These are phyloP conservation scores for Platynereis dumerilii DNA, from an alignment of 2,888 invertebrate genomes.

Conservation along the genomic window DNA sequence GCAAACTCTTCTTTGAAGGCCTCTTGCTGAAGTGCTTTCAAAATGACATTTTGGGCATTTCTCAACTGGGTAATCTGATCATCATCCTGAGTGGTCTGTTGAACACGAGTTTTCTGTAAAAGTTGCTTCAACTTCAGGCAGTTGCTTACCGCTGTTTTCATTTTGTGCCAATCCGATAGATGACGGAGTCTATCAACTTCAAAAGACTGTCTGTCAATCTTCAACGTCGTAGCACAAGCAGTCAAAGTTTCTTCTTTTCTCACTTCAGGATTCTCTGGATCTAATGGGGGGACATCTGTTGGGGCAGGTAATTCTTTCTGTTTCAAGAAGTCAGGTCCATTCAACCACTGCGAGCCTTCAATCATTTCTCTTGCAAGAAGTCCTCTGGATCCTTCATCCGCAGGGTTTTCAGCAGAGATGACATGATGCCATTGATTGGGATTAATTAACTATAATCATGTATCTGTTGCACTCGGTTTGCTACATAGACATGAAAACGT, in stretches of 20 bases:
- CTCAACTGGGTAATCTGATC: too few species aligned
- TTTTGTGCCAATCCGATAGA: too few species aligned
- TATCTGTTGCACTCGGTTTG: constrained; percentile 42
- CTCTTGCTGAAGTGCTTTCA: constrained; percentile 12
- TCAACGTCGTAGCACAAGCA: too few species aligned
- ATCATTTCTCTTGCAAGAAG: constrained; percentile 27
- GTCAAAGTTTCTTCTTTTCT: background rate
- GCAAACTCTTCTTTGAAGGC: constrained; percentile 14
- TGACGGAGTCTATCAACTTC: too few species aligned
- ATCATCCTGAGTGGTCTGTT: too few species aligned
- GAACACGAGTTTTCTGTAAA: too few species aligned
- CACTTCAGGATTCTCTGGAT: constrained; percentile 17
- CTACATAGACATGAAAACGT: constrained; percentile 44
- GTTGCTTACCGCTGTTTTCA: background rate
- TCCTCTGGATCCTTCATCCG: constrained; percentile 45
- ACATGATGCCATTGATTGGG: constrained; percentile 43
- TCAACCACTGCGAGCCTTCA: constrained; percentile 18
- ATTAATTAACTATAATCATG: constrained; percentile 28
- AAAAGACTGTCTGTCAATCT: too few species aligned
- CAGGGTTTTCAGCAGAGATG: constrained; percentile 45
- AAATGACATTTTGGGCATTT: constrained; percentile 11
- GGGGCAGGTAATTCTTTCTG: background rate
- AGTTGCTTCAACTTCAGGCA: too few species aligned
- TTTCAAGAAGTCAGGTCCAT: constrained; percentile 30
- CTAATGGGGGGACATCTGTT: background rate